Evolutionary conservation across 2,888 invertebrate species (phyloP), one percentile per base, ranked within the genome.

Genomic region (Drosophila pseudotakahashii): DNA sequence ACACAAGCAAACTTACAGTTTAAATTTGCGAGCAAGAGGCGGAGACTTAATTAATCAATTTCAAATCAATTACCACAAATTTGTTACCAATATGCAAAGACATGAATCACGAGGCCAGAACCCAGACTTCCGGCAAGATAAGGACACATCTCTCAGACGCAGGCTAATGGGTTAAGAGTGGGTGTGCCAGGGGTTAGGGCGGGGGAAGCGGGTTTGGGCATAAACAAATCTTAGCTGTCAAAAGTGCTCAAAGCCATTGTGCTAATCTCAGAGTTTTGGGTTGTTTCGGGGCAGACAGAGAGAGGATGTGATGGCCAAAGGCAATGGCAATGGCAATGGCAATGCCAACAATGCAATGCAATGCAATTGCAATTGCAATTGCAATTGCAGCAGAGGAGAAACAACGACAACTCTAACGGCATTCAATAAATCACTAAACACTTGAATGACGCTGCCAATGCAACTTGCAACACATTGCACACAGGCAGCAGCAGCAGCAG

Each of bases 371-470:
- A 19, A 36, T 30, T 34, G 26, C 45, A 45, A 26, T 13, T 26
- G 34, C 42, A 51, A 36, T 37, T 39, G 36, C 51, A 51, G 42
- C 37, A 52, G 45, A 19, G 14, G 60, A 74, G 73, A 62, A 75
- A 51, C 51, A 62, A 48, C 53, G 51, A 50, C 62, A 50, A 70
- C 88, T 84, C 80, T 76, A 89, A 90, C 86, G 83, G 79, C 89
- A 84, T 90, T 89, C 89, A 90, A 90, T 90, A 90, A 90, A 90
- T 90, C 91, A 91, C 87, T 84, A 79, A 87, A 88, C 87, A 87
- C 81, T 79, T 88, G 81, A 84, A 84, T 79, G 87, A 77, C 78
- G 78, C 84, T 84, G 84, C 89, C 86, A 89, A 88, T 78, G 77
- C 88, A 76, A 78, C 82, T 77, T 80, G 89, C 84, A 88, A 84